Evolutionary conservation across 2,888 invertebrate genomes (phyloP).

Genomic region (Lasioglossum figueresi): DNA sequence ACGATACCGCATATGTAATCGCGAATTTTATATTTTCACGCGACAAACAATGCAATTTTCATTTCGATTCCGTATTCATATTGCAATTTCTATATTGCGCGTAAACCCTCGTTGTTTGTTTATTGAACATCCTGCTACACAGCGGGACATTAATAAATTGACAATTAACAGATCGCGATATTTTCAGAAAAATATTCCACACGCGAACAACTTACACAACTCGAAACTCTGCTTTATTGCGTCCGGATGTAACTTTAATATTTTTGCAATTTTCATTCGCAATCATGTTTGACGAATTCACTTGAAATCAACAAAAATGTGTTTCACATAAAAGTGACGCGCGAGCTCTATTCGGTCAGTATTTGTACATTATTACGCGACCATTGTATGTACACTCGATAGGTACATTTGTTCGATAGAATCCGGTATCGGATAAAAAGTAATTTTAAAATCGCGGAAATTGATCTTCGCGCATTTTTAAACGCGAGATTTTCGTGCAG

Average conservation of each 20-base stretch:
- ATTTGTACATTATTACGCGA: not conserved
- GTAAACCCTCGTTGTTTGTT: not conserved
- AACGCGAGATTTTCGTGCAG: not conserved
- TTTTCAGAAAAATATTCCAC: not conserved
- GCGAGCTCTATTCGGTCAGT: not conserved
- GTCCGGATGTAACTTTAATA: not conserved
- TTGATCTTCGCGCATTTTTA: not conserved
- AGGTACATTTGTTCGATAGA: not conserved
- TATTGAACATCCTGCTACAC: not conserved
- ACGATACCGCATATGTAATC: not conserved
- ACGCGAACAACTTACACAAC: not conserved
- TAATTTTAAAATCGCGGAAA: not conserved
- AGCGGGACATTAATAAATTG: not conserved
- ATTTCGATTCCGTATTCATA: slow-evolving; percentile 5
- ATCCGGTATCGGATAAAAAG: not conserved
- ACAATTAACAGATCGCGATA: not conserved
- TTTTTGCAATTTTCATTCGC: slow-evolving; percentile 8
- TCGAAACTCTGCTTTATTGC: not conserved
- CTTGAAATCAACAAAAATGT: not conserved
- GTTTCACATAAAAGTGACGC: not conserved
- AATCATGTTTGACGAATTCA: not conserved
- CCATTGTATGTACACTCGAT: not conserved
- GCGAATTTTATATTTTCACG: not conserved
- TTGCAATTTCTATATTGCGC: not conserved
- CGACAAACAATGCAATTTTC: not conserved